Evolutionary conservation across 2,113 vertebrate genomes (phyloP).

Genomic region (Argyrosomus japonicus): DNA sequence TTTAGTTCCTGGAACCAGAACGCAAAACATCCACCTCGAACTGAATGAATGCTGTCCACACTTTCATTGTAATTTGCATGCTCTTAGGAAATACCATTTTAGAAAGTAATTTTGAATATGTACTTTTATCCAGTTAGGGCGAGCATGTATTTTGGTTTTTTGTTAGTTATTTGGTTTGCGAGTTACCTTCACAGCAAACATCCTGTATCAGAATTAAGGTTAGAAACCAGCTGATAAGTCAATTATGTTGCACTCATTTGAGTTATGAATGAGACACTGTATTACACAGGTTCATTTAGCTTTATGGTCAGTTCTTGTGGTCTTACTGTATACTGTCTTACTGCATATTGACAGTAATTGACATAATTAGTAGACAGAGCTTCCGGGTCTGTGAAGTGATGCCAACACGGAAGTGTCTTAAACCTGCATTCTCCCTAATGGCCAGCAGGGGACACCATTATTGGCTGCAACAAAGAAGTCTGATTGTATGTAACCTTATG

Average conservation of each 20-base stretch:
- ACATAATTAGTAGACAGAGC: no score
- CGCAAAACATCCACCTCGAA: slow-evolving; percentile 27
- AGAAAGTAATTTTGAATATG: slow-evolving; percentile 20
- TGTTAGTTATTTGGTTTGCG: not conserved
- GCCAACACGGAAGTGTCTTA: no score
- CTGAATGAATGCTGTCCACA: slow-evolving; percentile 6
- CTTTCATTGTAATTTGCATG: slow-evolving; percentile 4
- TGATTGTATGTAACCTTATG: no score
- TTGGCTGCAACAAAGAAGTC: no score
- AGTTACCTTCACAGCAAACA: not conserved
- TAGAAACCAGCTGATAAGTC: not conserved
- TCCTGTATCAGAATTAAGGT: not conserved
- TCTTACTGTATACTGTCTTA: not conserved
- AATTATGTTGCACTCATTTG: no score
- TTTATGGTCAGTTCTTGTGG: not conserved
- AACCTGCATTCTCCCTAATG: no score
- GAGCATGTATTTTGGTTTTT: not conserved
- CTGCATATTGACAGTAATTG: no score
- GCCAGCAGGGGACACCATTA: no score
- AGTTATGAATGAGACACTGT: not conserved
- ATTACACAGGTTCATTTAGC: not conserved
- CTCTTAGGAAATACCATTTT: not conserved
- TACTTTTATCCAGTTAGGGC: not conserved
- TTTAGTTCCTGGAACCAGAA: slow-evolving; percentile 27
- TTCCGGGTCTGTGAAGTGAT: no score